Conservation (phyloP, 2,888 invertebrate species). For the Cacoxenus indagator region DNA sequence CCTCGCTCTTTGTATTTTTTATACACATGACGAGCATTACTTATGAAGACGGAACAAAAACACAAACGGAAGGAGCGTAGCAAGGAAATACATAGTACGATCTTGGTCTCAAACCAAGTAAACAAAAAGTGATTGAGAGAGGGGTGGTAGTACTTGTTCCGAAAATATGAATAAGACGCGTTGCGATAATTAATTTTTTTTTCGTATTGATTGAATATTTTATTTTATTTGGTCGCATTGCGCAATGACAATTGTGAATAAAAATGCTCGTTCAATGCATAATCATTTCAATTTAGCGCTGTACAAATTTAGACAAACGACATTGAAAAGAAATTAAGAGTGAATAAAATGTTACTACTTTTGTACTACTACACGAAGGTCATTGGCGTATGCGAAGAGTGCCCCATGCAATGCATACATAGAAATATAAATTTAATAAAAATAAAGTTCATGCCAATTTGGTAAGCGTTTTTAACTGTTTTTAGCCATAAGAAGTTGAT, state of each 20-base stretch:
- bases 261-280: slow-evolving; percentile 40
- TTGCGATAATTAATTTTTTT: too few species aligned
- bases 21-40: neutral
- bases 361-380: slow-evolving; percentile 41
- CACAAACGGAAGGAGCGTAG: neutral
- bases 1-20: neutral
- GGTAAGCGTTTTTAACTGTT: slow-evolving; percentile 33
- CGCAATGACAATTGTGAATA: slow-evolving; percentile 46
- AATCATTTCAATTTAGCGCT: slow-evolving; percentile 46
- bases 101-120: neutral
- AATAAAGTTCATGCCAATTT: slow-evolving; percentile 35
- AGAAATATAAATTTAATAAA: slow-evolving; percentile 22
- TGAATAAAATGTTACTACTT: slow-evolving; percentile 49
- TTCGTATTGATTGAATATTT: slow-evolving; percentile 20
- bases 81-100: too few species aligned
- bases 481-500: slow-evolving; percentile 28
- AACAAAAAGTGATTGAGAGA: neutral
- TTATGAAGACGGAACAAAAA: neutral
- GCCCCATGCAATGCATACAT: neutral
- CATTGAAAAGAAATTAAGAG: slow-evolving; percentile 69
- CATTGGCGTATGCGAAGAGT: slow-evolving; percentile 31
- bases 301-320: slow-evolving; percentile 52
- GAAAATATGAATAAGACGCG: too few species aligned
- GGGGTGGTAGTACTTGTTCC: too few species aligned
- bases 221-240: slow-evolving; percentile 44